Conservation (phyloP, 2,113 vertebrate species). For the Neogobius melanostomus region DNA sequence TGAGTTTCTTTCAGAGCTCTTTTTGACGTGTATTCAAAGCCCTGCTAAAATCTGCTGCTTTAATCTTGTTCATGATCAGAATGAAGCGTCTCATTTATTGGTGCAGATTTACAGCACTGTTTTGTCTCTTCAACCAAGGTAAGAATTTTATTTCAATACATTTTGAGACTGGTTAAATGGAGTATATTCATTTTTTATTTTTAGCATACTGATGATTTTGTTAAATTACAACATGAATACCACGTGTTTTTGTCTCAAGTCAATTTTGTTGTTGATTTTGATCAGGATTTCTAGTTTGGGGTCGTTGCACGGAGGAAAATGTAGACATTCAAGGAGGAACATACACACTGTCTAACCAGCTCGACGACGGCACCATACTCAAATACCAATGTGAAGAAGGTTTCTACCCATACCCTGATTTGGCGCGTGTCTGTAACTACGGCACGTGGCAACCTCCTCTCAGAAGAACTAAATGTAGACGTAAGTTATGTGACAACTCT, state of each 20-base stretch:
- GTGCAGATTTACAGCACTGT: constrained; percentile 29
- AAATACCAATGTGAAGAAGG: constrained; percentile 56
- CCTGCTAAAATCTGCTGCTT: background rate
- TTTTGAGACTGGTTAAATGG: background rate
- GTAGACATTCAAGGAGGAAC: constrained; percentile 42
- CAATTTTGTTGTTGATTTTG: background rate
- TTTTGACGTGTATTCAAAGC: constrained; percentile 29
- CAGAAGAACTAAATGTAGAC: constrained; percentile 46
- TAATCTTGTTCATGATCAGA: constrained; percentile 5
- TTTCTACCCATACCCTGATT: constrained; percentile 55
- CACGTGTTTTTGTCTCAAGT: background rate
- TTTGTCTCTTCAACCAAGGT: constrained; percentile 54
- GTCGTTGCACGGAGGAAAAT: constrained; percentile 28
- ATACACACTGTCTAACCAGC: constrained; percentile 51
- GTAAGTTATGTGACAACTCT: constrained; percentile 49
- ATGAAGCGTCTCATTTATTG: constrained; percentile 47
- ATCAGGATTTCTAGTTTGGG: constrained; percentile 37
- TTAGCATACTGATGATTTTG: no score
- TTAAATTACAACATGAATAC: background rate
- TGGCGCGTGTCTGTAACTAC: constrained; percentile 34
- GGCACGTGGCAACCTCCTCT: constrained; percentile 33
- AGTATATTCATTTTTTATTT: no score
- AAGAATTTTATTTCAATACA: constrained; percentile 11
- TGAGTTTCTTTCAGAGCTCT: background rate
- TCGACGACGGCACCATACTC: constrained; percentile 33